Evolutionary conservation across 2,113 vertebrate species (phyloP).

Genomic region (Ascaphus truei): DNA sequence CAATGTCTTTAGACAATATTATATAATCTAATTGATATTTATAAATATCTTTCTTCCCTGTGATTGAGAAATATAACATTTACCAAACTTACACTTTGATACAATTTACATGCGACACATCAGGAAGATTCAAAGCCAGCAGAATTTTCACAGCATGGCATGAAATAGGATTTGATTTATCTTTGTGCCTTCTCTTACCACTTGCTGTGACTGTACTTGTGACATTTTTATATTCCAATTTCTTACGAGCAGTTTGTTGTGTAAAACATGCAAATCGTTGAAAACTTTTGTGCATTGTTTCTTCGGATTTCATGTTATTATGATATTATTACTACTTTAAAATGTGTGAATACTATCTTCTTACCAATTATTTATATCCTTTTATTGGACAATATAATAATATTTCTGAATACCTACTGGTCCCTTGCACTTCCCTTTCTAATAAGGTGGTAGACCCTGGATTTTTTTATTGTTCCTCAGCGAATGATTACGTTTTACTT

Average conservation of each 20-base stretch:
- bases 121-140: conserved; percentile 69
- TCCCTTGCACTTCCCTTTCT: too few relatives aligned
- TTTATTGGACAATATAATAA: neutral
- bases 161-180: conserved; percentile 73
- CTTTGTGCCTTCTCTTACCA: conserved; percentile 57
- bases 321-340: neutral
- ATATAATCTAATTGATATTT: conserved; percentile 65
- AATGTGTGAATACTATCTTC: neutral
- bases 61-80: conserved; percentile 65
- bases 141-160: conserved; percentile 66
- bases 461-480: too few relatives aligned
- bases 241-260: conserved; percentile 61
- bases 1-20: conserved; percentile 52
- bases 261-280: conserved; percentile 57
- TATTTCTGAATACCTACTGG: neutral
- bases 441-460: too few relatives aligned
- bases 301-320: conserved; percentile 41
- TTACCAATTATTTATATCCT: neutral
- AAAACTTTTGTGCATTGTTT: conserved; percentile 46
- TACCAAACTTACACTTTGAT: conserved; percentile 67
- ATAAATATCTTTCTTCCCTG: conserved; percentile 60
- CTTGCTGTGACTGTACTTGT: conserved; percentile 68
- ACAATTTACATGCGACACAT: conserved; percentile 70
- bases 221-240: conserved; percentile 71
- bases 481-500: too few relatives aligned